Base-by-base conservation (phyloP, 2,797 vertebrate species). In the Sarcophilus harrisii region DNA sequence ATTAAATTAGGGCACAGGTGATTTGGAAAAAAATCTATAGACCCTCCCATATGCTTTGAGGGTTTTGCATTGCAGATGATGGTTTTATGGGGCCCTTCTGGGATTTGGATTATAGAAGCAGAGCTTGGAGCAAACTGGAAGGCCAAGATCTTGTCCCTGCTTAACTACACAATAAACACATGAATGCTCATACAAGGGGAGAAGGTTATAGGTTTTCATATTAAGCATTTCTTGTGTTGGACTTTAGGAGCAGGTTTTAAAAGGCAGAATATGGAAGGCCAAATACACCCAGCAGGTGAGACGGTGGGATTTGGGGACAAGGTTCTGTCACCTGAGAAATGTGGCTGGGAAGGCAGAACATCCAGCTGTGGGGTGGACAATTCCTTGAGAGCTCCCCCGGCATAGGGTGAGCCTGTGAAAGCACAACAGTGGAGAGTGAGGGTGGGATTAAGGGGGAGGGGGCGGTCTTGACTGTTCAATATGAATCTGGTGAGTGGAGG, bases 1-100 rank as follows among this genome's bases (percentile, higher is more conserved):
- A 98, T 98, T 98, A 98, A 98, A 98, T 98, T 98, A 98, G 98
- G 98, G 97, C 98, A 98, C 98, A 98, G 97, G 98, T 98, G 98
- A 98, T 98, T 98, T 97, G 97, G 97, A 98, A 97, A 95, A n/a
- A 95, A 98, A 98, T 98, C 98, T 98, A 97, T 98, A 98, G 98
- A 98, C 97, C 95, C 97, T 98, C 98, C 98, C 98, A 98, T 98
- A 98, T 97, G 98, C 94, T 98, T 96, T 97, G 96, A 14, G 0
- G 38, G 87, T 96, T 98, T 98, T 98, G 97, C 98, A 98, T 96
- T 98, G 98, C 98, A 98, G 98, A 98, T 98, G 97, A 97, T 92
- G 96, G 97, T 94, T 98, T 98, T 98, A 96, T 93, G 96, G 97
- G 57, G 97, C 95, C 92, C 97, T 98, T 97, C 94, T 97, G 98